These are phyloP conservation scores for Astreopora myriophthalma DNA, from an alignment of 64 coral and sea anemone genomes.

Conservation along the genomic window DNA sequence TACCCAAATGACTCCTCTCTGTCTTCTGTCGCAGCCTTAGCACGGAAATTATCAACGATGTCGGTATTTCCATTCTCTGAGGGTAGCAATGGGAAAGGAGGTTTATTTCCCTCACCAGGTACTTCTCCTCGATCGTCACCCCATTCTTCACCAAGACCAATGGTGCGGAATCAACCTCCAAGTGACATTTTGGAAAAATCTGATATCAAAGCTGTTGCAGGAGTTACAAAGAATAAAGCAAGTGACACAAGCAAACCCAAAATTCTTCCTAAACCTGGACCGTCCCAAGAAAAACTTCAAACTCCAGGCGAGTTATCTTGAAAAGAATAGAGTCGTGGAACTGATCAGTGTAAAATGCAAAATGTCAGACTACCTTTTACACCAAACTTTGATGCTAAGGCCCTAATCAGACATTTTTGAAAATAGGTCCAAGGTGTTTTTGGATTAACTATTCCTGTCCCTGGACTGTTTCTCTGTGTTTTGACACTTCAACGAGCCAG, in stretches of 20 bases:
- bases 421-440: too few relatives aligned
- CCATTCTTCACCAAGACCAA: constrained; percentile 6
- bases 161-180: neutral
- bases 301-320: neutral
- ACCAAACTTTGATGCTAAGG: too few relatives aligned
- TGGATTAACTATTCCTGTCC: too few relatives aligned
- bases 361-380: too few relatives aligned
- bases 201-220: neutral
- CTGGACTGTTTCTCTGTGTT: too few relatives aligned
- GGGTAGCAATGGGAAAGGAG: neutral
- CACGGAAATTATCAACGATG: constrained; percentile 27
- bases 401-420: too few relatives aligned
- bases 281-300: neutral
- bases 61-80: constrained; percentile 16
- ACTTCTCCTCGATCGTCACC: neutral
- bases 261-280: neutral
- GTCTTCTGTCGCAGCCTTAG: constrained; percentile 14
- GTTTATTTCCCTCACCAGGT: neutral
- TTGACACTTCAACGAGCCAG: too few relatives aligned
- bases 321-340: too few relatives aligned
- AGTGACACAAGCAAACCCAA: neutral
- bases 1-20: neutral
- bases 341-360: too few relatives aligned
- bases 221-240: neutral
- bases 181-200: neutral